Conservation (phyloP, 2,888 invertebrate species). For the Plagiodera versicolora region DNA sequence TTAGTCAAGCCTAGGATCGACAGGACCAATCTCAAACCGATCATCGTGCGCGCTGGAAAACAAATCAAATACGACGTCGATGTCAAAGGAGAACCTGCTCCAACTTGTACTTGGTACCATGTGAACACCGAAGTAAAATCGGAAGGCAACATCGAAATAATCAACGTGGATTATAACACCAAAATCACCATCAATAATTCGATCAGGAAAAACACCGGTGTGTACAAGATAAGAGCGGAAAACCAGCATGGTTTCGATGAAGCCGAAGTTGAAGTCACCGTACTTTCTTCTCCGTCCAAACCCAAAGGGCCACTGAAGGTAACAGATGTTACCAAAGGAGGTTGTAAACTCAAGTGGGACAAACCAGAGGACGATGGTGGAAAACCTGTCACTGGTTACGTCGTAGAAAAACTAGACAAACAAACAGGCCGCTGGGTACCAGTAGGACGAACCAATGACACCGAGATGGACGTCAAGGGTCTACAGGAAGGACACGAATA, state of each 20-base stretch:
- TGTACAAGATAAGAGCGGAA: slow-evolving; percentile 86
- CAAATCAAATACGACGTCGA: slow-evolving; percentile 90
- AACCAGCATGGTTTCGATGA: slow-evolving; percentile 92
- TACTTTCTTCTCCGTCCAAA: slow-evolving; percentile 79
- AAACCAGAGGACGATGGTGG: slow-evolving; percentile 96
- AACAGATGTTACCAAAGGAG: slow-evolving; percentile 83
- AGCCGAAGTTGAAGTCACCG: slow-evolving; percentile 91
- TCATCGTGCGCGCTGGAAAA: slow-evolving; percentile 89
- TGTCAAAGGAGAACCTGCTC: slow-evolving; percentile 94
- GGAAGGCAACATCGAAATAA: slow-evolving; percentile 72
- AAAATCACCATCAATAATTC: slow-evolving; percentile 81
- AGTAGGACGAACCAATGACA: slow-evolving; percentile 84
- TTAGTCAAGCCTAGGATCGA: slow-evolving; percentile 96
- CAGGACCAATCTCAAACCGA: slow-evolving; percentile 87
- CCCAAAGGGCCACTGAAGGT: slow-evolving; percentile 91
- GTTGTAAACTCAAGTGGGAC: slow-evolving; percentile 90
- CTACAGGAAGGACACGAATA: slow-evolving; percentile 91
- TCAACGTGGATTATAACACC: slow-evolving; percentile 88
- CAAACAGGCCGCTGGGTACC: slow-evolving; percentile 92
- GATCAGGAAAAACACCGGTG: slow-evolving; percentile 81
- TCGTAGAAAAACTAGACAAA: slow-evolving; percentile 91
- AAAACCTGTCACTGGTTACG: slow-evolving; percentile 88
- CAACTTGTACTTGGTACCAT: slow-evolving; percentile 89
- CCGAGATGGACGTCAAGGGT: slow-evolving; percentile 84
- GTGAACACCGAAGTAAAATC: slow-evolving; percentile 75